Evolutionary conservation across 1,140 invertebrate species (phyloP).

Genomic region (roundworm (Caenorhabditis elegans)): DNA sequence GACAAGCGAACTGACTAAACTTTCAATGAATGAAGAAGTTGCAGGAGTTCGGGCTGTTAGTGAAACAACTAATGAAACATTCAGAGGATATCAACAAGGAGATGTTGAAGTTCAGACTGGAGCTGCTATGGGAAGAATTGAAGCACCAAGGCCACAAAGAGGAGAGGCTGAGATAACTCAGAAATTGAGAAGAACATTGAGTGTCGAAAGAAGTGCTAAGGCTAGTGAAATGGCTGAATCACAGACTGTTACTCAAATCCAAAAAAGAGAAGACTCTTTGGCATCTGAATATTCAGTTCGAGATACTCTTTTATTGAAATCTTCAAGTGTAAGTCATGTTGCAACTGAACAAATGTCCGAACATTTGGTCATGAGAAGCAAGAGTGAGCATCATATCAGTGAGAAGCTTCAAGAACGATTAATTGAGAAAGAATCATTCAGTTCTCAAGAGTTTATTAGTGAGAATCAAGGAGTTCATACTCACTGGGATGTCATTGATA

Average conservation of each 20-base stretch:
- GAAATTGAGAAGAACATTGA: background rate
- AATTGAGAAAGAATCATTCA: background rate
- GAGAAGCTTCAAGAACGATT: background rate
- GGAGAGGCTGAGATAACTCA: background rate
- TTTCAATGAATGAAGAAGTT: background rate
- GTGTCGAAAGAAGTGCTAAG: background rate
- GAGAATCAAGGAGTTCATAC: slow-evolving; percentile 9
- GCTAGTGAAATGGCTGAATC: background rate
- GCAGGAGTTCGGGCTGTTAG: background rate
- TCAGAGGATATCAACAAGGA: background rate
- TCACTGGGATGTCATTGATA: slow-evolving; percentile 21
- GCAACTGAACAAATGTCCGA: background rate
- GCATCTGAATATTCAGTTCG: background rate
- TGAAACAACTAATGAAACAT: background rate
- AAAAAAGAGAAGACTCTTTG: background rate
- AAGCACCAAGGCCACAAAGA: slow-evolving; percentile 1
- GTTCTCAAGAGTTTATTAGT: slow-evolving; percentile 13
- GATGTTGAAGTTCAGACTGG: slow-evolving; percentile 7
- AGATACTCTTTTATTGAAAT: background rate
- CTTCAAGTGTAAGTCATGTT: background rate
- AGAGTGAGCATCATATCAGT: slow-evolving; percentile 7
- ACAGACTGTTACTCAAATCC: background rate
- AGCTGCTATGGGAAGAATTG: background rate
- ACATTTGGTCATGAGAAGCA: slow-evolving; percentile 14
- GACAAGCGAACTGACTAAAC: slow-evolving; percentile 6